Base-by-base conservation (phyloP, 1,140 invertebrate species). In the Batillaria attramentaria region DNA sequence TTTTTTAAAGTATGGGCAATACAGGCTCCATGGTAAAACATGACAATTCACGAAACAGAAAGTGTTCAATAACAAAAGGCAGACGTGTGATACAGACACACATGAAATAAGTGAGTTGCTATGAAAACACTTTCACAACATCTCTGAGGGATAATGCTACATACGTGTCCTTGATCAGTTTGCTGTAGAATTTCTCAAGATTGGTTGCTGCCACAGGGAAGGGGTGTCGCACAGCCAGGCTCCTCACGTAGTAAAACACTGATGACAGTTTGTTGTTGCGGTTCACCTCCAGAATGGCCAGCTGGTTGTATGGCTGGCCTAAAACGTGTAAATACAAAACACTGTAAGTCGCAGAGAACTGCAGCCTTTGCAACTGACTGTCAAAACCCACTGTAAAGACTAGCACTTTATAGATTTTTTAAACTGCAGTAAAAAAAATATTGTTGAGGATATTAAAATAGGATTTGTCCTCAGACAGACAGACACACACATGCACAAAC, bases 221-320 rank as follows among this genome's bases (percentile, higher is more conserved):
- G 20, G 95, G 95, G 89, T 95, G 94, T 84, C 94, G 94, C 6
- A 96, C 95, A 39, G 95, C 93, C 73, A 96, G 93, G 77, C 95
- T 95, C 69, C 95, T 93, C 39, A 95, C 94, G 89, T 97, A 96
- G 91, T 95, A 95, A 91, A 96, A 96, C 41, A 96, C 94, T 3
- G 95, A 95, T 46, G 94, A 94, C 77, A 97, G 92, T 87, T 95
- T 94, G 84, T 96, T 94, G n/a, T 95, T 95, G 57, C 95, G 93
- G 10, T 95, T 94, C 72, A 95, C 95, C 89, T 95, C 94, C 60
- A 97, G 90, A 54, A 97, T 92, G 35, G 95, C 96, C 84, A 97
- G 89, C 91, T 97, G 96, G 91, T 97, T 97, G 88, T 97, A 97
- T 0, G 96, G 95, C 87, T 97, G 96, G 46, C 96, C 91, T 91